Percentiles rank a stretch among this genome's conserved stretches.
These are phyloP conservation scores for Ochropleura leucogaster DNA, from an alignment of 2,888 invertebrate species.

Conservation along the genomic window DNA sequence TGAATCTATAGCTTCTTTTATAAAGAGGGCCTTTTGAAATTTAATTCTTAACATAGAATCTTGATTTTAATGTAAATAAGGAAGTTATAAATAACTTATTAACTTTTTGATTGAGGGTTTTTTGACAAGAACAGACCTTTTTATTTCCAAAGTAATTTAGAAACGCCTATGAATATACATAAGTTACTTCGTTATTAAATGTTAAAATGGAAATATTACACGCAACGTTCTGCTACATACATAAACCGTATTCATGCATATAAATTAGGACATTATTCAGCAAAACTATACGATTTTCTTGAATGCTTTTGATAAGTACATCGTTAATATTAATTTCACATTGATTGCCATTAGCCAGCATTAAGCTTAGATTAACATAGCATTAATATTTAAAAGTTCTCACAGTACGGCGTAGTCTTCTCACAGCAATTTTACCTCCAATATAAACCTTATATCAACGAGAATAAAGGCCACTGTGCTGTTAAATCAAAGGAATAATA, in stretches of 20 bases:
- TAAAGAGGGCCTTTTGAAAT: conserved; percentile 9
- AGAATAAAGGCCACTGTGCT: not conserved
- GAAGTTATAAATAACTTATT: conserved; percentile 18
- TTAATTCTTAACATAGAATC: conserved; percentile 3
- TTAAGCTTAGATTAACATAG: conserved; percentile 17
- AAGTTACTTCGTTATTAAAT: not conserved
- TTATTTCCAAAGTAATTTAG: conserved; percentile 21
- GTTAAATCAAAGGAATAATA: not conserved
- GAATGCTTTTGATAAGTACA: conserved; percentile 4
- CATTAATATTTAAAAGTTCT: conserved; percentile 13
- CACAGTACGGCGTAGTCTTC: not conserved
- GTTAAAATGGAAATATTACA: conserved; percentile 28
- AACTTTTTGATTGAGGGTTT: not conserved
- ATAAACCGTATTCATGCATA: conserved; percentile 26
- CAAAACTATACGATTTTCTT: conserved; percentile 16
- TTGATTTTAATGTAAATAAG: conserved; percentile 25
- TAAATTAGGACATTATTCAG: conserved; percentile 32
- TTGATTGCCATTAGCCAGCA: conserved; percentile 23
- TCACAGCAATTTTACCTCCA: not conserved
- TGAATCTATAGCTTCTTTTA: conserved; percentile 20
- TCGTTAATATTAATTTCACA: conserved; percentile 38
- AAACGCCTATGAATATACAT: conserved; percentile 22
- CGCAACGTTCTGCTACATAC: not conserved
- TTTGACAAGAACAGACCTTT: not conserved
- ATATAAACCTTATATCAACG: not conserved